Evolutionary conservation across 1,140 invertebrate genomes (phyloP).

Genomic region (Bombus pyrosoma): DNA sequence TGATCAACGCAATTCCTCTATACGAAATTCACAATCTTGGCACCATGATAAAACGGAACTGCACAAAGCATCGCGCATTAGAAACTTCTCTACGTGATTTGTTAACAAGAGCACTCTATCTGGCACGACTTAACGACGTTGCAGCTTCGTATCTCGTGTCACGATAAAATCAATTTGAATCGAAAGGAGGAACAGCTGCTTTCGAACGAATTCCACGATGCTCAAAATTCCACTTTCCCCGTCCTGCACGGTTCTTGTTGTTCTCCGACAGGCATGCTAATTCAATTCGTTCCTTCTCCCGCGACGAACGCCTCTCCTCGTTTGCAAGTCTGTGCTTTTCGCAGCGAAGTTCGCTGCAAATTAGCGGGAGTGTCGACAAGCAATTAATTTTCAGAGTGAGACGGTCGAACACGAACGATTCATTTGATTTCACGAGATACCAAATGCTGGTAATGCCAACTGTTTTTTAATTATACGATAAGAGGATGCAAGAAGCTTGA

Average conservation of each 20-base stretch:
- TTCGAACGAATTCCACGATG: conserved; percentile 8
- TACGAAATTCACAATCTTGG: conserved; percentile 9
- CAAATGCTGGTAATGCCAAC: neutral
- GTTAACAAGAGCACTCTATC: conserved; percentile 43
- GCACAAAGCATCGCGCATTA: conserved; percentile 22
- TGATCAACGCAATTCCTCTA: conserved; percentile 51
- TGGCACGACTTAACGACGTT: conserved; percentile 7
- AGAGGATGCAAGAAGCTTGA: neutral
- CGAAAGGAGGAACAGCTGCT: neutral
- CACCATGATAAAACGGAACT: conserved; percentile 14
- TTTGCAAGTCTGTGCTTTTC: conserved; percentile 7
- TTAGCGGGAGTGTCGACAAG: conserved; percentile 28
- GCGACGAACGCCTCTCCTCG: neutral
- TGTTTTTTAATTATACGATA: neutral
- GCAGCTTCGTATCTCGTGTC: neutral
- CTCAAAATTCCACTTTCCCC: neutral
- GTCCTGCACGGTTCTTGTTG: neutral
- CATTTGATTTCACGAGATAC: conserved; percentile 1
- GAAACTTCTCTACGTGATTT: conserved; percentile 59
- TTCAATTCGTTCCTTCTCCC: neutral
- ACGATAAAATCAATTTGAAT: conserved; percentile 54
- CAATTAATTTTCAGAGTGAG: conserved; percentile 35
- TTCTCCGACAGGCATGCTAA: conserved; percentile 23
- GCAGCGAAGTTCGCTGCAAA: conserved; percentile 3
- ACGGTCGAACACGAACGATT: neutral